These are phyloP conservation scores for Tribolium freemani DNA, from an alignment of 2,888 invertebrate genomes.

Conservation along the genomic window DNA sequence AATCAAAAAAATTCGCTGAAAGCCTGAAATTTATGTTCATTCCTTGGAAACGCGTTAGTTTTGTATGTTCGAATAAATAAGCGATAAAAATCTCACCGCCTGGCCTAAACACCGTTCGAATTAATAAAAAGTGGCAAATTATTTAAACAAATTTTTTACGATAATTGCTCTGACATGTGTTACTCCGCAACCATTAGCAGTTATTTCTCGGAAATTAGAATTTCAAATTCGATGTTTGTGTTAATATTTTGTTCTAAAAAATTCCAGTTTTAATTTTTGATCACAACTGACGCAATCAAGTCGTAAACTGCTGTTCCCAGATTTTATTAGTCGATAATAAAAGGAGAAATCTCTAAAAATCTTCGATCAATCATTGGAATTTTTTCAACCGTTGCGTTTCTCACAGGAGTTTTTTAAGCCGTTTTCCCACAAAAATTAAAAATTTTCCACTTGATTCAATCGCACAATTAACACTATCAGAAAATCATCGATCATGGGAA, in stretches of 20 bases:
- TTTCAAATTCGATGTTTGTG: constrained; percentile 1
- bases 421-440: constrained; percentile 55
- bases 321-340: background rate
- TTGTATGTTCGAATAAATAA: background rate
- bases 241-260: constrained; percentile 5
- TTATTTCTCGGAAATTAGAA: constrained; percentile 19
- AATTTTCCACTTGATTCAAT: constrained; percentile 55
- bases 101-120: background rate
- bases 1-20: too few relatives aligned
- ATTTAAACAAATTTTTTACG: background rate
- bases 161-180: background rate
- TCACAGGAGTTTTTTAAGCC: constrained; percentile 4
- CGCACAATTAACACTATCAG: constrained; percentile 56
- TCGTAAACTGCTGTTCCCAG: background rate
- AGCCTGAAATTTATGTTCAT: background rate
- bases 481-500: constrained; percentile 59
- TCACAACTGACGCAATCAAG: background rate
- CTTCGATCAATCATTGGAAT: constrained; percentile 14
- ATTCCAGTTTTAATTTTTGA: background rate
- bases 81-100: background rate
- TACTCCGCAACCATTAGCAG: constrained; percentile 6
- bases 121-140: background rate
- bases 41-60: background rate
- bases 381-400: constrained; percentile 36
- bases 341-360: background rate